A percentile compares a stretch with the other conserved stretches of the same genome.
Evolutionary conservation across 2,113 vertebrate genomes (phyloP).

Genomic region (Typhlomys cinereus): DNA sequence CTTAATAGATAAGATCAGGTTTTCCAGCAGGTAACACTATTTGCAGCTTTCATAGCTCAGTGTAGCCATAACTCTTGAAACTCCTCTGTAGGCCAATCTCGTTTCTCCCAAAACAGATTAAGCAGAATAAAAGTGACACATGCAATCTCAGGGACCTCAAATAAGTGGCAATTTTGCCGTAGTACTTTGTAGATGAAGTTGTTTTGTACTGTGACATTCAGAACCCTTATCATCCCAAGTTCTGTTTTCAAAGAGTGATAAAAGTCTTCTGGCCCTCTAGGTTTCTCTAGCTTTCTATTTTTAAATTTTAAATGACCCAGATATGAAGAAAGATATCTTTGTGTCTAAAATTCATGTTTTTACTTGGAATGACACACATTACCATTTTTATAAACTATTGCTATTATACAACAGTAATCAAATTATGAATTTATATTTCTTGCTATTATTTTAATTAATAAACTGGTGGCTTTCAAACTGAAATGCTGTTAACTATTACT

Average conservation of each 20-base stretch:
- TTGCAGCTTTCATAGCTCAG: not conserved
- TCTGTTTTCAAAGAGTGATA: not conserved
- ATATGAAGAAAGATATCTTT: not conserved
- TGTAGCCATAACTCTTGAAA: not conserved
- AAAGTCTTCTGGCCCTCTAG: not conserved
- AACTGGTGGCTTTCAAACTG: not conserved
- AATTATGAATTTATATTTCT: not conserved
- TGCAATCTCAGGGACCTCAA: not conserved
- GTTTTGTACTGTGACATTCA: not conserved
- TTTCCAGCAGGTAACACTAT: not conserved
- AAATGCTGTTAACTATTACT: not conserved
- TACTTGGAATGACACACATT: not conserved
- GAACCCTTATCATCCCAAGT: not conserved
- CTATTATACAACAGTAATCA: not conserved
- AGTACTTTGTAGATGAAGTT: not conserved
- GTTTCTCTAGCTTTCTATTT: slow-evolving; percentile 19
- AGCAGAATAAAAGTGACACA: slow-evolving; percentile 30
- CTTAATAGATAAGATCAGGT: not conserved
- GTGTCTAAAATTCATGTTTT: not conserved
- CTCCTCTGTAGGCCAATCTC: not conserved
- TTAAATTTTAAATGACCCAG: not conserved
- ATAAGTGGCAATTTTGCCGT: not conserved
- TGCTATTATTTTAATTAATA: slow-evolving; percentile 3
- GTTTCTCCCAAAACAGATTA: slow-evolving; percentile 13
- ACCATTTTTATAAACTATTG: not conserved